phyloP scores from a whole-genome alignment of 2,113 vertebrate genomes.

The Pseudolaguvia tuberculata region DNA sequence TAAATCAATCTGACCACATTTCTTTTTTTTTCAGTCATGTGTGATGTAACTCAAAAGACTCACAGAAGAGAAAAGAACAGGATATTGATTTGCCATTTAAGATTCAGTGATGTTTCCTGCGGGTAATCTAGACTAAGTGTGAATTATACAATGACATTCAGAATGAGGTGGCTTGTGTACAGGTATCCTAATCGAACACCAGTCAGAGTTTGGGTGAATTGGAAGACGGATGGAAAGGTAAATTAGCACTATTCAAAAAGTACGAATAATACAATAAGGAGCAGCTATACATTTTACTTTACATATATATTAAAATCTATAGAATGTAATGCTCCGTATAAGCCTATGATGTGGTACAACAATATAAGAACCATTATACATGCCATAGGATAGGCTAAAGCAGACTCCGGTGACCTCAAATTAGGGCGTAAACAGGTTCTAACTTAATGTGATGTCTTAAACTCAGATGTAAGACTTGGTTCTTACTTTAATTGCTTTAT shows the following conservation, averaged over 20 bases:
- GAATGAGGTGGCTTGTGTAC: background rate
- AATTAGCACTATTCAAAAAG: background rate
- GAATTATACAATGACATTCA: background rate
- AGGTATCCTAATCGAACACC: background rate
- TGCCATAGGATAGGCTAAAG: too few relatives aligned
- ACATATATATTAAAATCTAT: too few relatives aligned
- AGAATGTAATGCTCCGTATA: too few relatives aligned
- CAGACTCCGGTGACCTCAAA: too few relatives aligned
- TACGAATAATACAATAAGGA: background rate
- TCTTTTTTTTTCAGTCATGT: slow-evolving; percentile 48
- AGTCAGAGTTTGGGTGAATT: background rate
- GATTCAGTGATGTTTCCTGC: slow-evolving; percentile 56
- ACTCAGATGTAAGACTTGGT: too few relatives aligned
- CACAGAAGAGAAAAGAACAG: slow-evolving; percentile 53
- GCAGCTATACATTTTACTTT: background rate
- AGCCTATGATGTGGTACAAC: too few relatives aligned
- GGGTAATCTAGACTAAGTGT: slow-evolving; percentile 54
- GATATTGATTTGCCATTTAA: slow-evolving; percentile 62
- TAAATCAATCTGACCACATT: background rate
- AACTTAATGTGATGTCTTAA: too few relatives aligned
- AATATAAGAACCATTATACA: too few relatives aligned
- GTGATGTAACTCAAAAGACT: slow-evolving; percentile 49
- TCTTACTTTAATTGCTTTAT: too few relatives aligned
- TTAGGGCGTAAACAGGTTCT: too few relatives aligned
- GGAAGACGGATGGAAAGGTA: background rate